Evolutionary conservation across 2,797 vertebrate species (phyloP).

Genomic region (Halcyon chelicuti): DNA sequence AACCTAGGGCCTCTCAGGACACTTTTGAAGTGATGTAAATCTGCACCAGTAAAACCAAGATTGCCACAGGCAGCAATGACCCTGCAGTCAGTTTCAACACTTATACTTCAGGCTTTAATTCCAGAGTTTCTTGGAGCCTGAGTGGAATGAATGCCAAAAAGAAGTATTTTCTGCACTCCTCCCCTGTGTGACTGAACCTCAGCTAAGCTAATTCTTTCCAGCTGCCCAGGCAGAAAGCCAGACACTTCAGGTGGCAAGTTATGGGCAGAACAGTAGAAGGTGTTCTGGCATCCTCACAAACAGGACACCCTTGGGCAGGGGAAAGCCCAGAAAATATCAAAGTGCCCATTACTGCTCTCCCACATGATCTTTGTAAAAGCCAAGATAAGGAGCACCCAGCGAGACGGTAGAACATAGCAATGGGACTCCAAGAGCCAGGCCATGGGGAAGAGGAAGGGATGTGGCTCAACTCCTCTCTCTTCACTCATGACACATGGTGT

Average conservation of each 20-base stretch:
- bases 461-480: not conserved
- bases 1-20: not conserved
- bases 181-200: not conserved
- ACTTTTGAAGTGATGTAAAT: not conserved
- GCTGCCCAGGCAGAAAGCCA: conserved; percentile 47
- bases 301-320: conserved; percentile 7
- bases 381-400: not conserved
- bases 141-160: not conserved
- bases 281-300: conserved; percentile 6
- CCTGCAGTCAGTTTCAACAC: not conserved
- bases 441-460: not conserved
- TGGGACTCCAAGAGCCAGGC: not conserved
- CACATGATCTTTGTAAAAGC: not conserved
- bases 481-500: not conserved
- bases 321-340: conserved; percentile 22
- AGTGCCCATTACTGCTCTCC: not conserved
- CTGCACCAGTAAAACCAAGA: not conserved
- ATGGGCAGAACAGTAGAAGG: not conserved
- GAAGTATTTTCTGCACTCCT: not conserved
- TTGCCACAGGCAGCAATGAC: not conserved
- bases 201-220: conserved; percentile 29
- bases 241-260: conserved; percentile 1
- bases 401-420: not conserved
- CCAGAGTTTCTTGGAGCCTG: not conserved
- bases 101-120: not conserved